Evolutionary conservation across 2,797 vertebrate genomes (phyloP).

Genomic region (Neosalanx taihuensis): DNA sequence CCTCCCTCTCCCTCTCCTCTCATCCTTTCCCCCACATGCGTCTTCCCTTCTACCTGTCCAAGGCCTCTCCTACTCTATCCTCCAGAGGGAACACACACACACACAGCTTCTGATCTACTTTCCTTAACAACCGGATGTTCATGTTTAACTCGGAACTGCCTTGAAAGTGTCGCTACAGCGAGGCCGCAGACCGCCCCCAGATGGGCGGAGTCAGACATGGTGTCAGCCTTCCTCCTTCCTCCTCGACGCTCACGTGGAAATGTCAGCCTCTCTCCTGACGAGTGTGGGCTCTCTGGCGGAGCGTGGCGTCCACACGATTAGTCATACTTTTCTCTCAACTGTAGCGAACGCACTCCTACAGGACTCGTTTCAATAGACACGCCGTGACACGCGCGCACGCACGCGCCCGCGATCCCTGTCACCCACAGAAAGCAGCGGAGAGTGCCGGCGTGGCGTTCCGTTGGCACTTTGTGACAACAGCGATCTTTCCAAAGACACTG

Average conservation of each 20-base stretch:
- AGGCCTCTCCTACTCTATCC: conserved; percentile 45
- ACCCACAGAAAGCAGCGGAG: conserved; percentile 14
- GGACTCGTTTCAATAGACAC: neutral
- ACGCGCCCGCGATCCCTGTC: neutral
- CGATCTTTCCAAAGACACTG: neutral
- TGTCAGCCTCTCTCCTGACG: no score
- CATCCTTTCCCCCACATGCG: no score
- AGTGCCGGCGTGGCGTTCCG: conserved; percentile 22
- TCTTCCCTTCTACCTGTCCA: neutral
- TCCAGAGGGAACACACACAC: conserved; percentile 44
- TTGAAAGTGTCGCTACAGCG: no score
- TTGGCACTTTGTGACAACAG: conserved; percentile 10
- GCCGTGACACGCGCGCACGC: conserved; percentile 18
- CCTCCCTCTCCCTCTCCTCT: neutral
- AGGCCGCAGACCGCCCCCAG: no score
- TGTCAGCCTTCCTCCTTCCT: no score
- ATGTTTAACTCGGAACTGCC: no score
- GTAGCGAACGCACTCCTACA: neutral
- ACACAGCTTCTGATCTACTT: neutral
- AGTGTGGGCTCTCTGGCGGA: no score
- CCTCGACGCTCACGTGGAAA: no score
- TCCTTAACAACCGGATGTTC: no score
- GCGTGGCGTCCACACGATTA: no score
- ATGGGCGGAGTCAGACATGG: no score
- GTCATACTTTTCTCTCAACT: no score